Conservation (phyloP, 2,113 vertebrate genomes). For the Falcunculus frontatus region DNA sequence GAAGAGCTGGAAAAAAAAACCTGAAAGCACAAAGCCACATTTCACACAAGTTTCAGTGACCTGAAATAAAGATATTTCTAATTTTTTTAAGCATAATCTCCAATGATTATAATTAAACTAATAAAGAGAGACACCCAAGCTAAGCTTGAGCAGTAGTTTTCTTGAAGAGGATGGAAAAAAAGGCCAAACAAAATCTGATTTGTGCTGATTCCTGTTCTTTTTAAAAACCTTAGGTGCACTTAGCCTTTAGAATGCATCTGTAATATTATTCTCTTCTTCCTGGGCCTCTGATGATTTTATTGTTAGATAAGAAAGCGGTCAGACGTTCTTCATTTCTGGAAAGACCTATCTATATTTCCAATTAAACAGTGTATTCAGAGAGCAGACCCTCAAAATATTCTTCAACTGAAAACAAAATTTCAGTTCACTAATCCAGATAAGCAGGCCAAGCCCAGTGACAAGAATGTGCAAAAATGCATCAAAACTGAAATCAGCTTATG, state of each 20-base stretch:
- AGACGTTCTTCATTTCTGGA: not conserved
- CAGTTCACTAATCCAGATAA: not conserved
- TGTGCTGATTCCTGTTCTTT: not conserved
- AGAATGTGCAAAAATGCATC: not conserved
- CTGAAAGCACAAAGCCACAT: not conserved
- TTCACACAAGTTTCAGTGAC: conserved; percentile 64
- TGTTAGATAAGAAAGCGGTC: not conserved
- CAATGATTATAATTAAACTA: conserved; percentile 54
- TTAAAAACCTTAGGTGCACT: not conserved
- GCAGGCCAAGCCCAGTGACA: not conserved
- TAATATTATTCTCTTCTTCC: not conserved
- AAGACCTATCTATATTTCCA: not conserved
- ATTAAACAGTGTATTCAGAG: not conserved
- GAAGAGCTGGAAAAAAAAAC: not conserved
- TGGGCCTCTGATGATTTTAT: not conserved
- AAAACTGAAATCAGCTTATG: not conserved
- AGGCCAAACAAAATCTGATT: not conserved
- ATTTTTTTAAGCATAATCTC: conserved; percentile 49
- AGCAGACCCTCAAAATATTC: not conserved
- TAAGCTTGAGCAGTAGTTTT: not conserved
- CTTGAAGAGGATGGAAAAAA: conserved; percentile 1
- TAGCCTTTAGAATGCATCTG: not conserved
- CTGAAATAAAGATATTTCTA: conserved; percentile 44
- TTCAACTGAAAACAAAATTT: not conserved
- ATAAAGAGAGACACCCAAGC: conserved; percentile 20